phyloP scores from a whole-genome alignment of 2,797 vertebrate genomes.

The Acrocephalus scirpaceus region DNA sequence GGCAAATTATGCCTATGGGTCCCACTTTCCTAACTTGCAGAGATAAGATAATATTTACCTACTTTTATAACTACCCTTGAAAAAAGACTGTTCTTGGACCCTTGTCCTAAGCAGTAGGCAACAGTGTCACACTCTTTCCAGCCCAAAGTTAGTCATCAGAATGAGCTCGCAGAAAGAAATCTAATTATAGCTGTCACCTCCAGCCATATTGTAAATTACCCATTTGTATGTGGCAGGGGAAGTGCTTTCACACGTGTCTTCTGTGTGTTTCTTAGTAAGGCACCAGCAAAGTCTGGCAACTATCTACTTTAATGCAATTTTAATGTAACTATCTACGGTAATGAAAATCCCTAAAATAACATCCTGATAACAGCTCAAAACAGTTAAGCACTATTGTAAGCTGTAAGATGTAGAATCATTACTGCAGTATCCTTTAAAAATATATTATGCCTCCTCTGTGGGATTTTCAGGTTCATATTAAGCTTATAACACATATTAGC shows the following conservation, averaged over 20 bases:
- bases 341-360: constrained; percentile 59
- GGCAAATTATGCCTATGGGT: background rate
- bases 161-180: background rate
- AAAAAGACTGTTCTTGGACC: background rate
- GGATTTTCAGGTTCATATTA: constrained; percentile 52
- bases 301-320: constrained; percentile 31
- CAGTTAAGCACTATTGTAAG: constrained; percentile 20
- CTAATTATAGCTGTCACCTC: constrained; percentile 36
- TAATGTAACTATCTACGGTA: constrained; percentile 19
- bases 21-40: background rate
- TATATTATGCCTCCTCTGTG: constrained; percentile 20
- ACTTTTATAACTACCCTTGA: background rate
- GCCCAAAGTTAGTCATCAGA: background rate
- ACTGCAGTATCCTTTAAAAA: background rate
- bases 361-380: constrained; percentile 15
- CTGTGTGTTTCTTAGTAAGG: background rate
- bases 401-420: constrained; percentile 23
- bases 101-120: background rate
- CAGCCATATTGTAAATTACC: background rate
- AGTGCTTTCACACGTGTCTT: constrained; percentile 14
- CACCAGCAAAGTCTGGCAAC: constrained; percentile 32
- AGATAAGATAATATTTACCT: background rate
- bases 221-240: background rate
- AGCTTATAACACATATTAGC: constrained; percentile 56
- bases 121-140: background rate